A percentile compares a stretch with the other conserved stretches of the same genome.
Conservation (phyloP, 2,888 invertebrate species). For the Aphidius colemani region DNA sequence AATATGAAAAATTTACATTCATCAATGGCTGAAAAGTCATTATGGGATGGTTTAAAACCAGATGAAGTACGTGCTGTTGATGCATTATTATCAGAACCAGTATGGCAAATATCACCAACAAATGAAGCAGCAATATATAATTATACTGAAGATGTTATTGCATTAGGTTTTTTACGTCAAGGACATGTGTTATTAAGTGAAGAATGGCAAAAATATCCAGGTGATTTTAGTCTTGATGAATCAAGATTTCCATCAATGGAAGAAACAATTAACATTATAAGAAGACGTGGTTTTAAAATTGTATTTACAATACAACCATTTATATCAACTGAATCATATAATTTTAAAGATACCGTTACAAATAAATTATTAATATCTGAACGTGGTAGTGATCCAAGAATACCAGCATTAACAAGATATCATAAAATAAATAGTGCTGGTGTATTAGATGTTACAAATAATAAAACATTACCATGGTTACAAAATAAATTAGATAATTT, state of each 20-base stretch:
- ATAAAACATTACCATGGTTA: constrained; percentile 80
- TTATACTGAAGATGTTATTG: constrained; percentile 84
- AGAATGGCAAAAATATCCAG: constrained; percentile 83
- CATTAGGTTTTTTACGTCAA: constrained; percentile 75
- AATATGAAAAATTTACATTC: constrained; percentile 81
- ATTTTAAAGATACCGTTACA: constrained; percentile 80
- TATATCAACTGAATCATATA: constrained; percentile 82
- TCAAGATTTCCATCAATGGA: constrained; percentile 78
- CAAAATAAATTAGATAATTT: constrained; percentile 73
- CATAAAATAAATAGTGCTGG: constrained; percentile 81
- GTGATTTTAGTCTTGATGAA: constrained; percentile 83
- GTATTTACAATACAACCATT: constrained; percentile 91
- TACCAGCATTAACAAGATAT: constrained; percentile 80
- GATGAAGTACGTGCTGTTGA: constrained; percentile 76
- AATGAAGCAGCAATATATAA: constrained; percentile 74
- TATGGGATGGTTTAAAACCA: constrained; percentile 84
- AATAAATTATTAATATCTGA: constrained; percentile 79
- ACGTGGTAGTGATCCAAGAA: constrained; percentile 75
- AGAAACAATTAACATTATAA: constrained; percentile 78
- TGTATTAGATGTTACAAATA: constrained; percentile 85
- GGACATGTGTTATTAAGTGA: constrained; percentile 81
- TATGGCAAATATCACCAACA: constrained; percentile 82
- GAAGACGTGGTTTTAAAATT: constrained; percentile 83
- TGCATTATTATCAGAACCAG: constrained; percentile 79
- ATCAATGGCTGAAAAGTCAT: constrained; percentile 76